Evolutionary conservation across 2,797 vertebrate genomes (phyloP).

Genomic region (Sebastes miniatus): DNA sequence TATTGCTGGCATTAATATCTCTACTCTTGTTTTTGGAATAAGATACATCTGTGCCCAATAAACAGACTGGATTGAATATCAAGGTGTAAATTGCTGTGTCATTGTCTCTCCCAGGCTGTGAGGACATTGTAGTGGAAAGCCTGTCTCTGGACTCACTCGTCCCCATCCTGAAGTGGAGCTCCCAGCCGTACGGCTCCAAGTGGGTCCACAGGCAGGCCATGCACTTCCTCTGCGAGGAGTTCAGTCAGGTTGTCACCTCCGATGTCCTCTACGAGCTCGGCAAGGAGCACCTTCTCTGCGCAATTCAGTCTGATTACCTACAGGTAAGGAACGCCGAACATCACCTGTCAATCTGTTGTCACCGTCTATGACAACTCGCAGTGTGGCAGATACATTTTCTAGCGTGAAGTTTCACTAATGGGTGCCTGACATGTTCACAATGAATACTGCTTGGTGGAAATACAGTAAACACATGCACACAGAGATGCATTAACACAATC

Average conservation of each 20-base stretch:
- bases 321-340: conserved; percentile 84
- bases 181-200: conserved; percentile 96
- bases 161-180: conserved; percentile 98
- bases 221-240: conserved; percentile 99
- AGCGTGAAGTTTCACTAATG: neutral
- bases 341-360: neutral
- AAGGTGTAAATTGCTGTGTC: conserved; percentile 1
- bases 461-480: neutral
- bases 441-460: conserved; percentile 10
- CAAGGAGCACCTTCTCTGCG: conserved; percentile 95
- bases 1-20: neutral
- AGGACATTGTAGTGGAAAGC: conserved; percentile 97
- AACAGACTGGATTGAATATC: neutral
- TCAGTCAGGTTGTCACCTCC: conserved; percentile 95
- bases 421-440: neutral
- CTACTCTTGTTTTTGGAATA: neutral
- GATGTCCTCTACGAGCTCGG: conserved; percentile 95
- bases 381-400: neutral
- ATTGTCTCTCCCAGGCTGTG: conserved; percentile 86
- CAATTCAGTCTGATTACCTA: conserved; percentile 98
- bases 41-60: neutral
- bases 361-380: neutral
- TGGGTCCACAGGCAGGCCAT: conserved; percentile 98
- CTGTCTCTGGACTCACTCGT: conserved; percentile 96
- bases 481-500: neutral